These are phyloP conservation scores for Melanotaenia duboulayi DNA, from an alignment of 2,113 vertebrate genomes.

Conservation along the genomic window DNA sequence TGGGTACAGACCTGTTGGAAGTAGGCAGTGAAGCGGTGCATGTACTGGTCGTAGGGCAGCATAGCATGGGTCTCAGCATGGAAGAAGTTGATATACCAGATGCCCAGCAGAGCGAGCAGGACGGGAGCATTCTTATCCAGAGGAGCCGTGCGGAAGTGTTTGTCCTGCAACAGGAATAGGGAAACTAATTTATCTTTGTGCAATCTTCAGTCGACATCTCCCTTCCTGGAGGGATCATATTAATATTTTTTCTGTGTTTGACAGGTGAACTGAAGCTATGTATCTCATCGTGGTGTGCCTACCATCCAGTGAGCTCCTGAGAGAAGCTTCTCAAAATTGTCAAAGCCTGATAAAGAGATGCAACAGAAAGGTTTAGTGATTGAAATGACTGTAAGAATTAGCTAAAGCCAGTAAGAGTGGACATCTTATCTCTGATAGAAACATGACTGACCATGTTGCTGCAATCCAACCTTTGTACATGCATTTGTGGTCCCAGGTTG, in stretches of 20 bases:
- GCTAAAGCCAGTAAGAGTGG: neutral
- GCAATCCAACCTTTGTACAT: neutral
- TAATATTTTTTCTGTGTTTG: neutral
- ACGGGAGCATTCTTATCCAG: slow-evolving; percentile 92
- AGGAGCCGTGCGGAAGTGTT: slow-evolving; percentile 90
- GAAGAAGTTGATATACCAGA: slow-evolving; percentile 98
- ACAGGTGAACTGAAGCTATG: neutral
- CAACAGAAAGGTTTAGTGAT: slow-evolving; percentile 4
- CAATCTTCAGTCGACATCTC: neutral
- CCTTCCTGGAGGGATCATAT: too few relatives aligned
- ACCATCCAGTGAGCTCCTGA: slow-evolving; percentile 99
- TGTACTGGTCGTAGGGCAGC: slow-evolving; percentile 97
- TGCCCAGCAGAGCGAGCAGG: slow-evolving; percentile 91
- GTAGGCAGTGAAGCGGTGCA: slow-evolving; percentile 98
- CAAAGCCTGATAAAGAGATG: slow-evolving; percentile 76
- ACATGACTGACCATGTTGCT: neutral
- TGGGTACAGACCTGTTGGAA: slow-evolving; percentile 92
- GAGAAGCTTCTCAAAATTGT: slow-evolving; percentile 93
- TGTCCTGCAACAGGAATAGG: slow-evolving; percentile 83
- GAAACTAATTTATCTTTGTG: neutral
- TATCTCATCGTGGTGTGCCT: slow-evolving; percentile 56
- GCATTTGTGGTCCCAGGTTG: neutral
- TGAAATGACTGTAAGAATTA: neutral
- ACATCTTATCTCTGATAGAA: neutral
- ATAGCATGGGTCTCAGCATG: slow-evolving; percentile 93